phyloP scores from a whole-genome alignment of 2,888 invertebrate species.

The Nymphalis urticae region DNA sequence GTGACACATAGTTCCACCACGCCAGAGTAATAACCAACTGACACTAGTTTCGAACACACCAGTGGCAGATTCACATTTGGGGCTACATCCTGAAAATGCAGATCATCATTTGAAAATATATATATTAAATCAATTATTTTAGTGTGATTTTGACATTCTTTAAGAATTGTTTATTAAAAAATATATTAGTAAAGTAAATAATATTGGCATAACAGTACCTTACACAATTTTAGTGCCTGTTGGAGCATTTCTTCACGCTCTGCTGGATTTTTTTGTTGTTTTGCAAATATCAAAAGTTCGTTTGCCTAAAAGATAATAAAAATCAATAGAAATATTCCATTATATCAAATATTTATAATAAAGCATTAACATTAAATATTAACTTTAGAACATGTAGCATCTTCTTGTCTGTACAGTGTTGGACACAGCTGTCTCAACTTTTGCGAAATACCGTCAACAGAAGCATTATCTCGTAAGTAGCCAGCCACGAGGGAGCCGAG shows the following conservation, averaged over 20 bases:
- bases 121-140: not conserved
- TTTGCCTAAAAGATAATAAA: conserved; percentile 84
- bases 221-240: conserved; percentile 91
- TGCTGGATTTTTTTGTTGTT: conserved; percentile 85
- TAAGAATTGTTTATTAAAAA: not conserved
- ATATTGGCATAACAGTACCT: conserved; percentile 65
- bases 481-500: conserved; percentile 93
- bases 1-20: conserved; percentile 93
- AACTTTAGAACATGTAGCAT: conserved; percentile 97
- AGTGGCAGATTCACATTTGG: conserved; percentile 91
- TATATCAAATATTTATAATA: not conserved
- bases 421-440: conserved; percentile 95
- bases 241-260: conserved; percentile 89
- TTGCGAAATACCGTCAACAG: conserved; percentile 94
- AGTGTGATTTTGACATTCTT: not conserved
- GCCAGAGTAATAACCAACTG: conserved; percentile 91
- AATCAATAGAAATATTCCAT: not conserved
- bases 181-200: not conserved
- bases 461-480: conserved; percentile 97
- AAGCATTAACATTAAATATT: conserved; percentile 55
- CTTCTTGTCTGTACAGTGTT: conserved; percentile 95
- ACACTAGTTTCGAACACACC: conserved; percentile 91
- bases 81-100: conserved; percentile 83
- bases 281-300: conserved; percentile 92
- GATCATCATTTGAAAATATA: not conserved